These are phyloP conservation scores for Halichoeres trimaculatus DNA, from an alignment of 2,113 vertebrate species.

Conservation along the genomic window DNA sequence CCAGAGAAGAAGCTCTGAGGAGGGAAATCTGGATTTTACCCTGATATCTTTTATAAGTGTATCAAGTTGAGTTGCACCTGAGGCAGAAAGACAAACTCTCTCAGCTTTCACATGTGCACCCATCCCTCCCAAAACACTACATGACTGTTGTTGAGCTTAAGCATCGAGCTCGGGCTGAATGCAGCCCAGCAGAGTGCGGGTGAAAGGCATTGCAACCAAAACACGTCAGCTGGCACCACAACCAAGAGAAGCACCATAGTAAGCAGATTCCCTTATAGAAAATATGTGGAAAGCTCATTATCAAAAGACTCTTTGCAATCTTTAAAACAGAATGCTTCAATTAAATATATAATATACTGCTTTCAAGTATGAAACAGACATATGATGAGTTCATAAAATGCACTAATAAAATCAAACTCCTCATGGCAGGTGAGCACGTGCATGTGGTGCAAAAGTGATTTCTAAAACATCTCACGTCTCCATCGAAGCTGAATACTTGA, in stretches of 20 bases:
- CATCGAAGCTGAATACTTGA: slow-evolving; percentile 45
- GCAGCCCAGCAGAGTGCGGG: slow-evolving; percentile 36
- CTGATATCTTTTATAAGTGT: not conserved
- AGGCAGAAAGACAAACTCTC: slow-evolving; percentile 23
- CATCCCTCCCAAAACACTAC: not conserved
- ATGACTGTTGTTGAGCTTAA: not conserved
- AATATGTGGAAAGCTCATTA: slow-evolving; percentile 73
- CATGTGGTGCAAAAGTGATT: slow-evolving; percentile 47
- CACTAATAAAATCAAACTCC: slow-evolving; percentile 68
- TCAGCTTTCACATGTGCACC: slow-evolving; percentile 3
- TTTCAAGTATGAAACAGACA: slow-evolving; percentile 77
- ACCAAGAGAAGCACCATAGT: slow-evolving; percentile 65
- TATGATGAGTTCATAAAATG: slow-evolving; percentile 72
- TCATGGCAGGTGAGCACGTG: slow-evolving; percentile 46
- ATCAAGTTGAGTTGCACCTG: slow-evolving; percentile 5
- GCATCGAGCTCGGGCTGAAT: slow-evolving; percentile 17
- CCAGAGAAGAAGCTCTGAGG: slow-evolving; percentile 71
- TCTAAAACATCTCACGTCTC: slow-evolving; percentile 29
- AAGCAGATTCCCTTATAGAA: slow-evolving; percentile 74
- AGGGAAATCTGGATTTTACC: slow-evolving; percentile 55
- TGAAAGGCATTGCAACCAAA: slow-evolving; percentile 34
- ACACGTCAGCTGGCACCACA: slow-evolving; percentile 46
- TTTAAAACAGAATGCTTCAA: slow-evolving; percentile 85
- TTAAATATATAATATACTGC: slow-evolving; percentile 75
- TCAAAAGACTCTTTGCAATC: slow-evolving; percentile 79